These are phyloP conservation scores for Phrynocephalus versicolor DNA, from an alignment of 2,113 vertebrate species.

Conservation along the genomic window DNA sequence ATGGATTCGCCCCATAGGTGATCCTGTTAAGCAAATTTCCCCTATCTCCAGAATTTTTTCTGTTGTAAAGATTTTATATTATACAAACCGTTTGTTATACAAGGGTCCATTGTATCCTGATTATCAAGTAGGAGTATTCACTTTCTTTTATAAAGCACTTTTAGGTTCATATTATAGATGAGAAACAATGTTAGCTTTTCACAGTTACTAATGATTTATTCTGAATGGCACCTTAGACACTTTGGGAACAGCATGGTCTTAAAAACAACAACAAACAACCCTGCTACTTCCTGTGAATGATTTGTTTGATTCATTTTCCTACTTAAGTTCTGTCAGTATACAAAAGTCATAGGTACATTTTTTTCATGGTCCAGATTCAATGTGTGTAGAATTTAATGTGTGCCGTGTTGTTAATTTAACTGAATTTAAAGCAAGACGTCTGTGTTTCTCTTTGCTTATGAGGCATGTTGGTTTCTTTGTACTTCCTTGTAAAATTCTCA, in stretches of 20 bases:
- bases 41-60: no score
- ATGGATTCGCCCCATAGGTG: no score
- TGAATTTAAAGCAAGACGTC: neutral
- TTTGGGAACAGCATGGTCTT: slow-evolving; percentile 26
- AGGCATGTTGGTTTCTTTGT: neutral
- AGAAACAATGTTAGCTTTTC: slow-evolving; percentile 29
- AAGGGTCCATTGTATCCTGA: no score
- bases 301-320: slow-evolving; percentile 29
- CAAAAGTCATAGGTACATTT: neutral
- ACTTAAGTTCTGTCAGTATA: neutral
- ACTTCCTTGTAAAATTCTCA: neutral
- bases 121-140: slow-evolving; percentile 26
- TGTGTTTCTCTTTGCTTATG: slow-evolving; percentile 19
- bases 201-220: slow-evolving; percentile 23
- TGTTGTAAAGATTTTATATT: no score
- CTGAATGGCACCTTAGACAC: slow-evolving; percentile 3
- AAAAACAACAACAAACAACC: no score
- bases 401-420: slow-evolving; percentile 35
- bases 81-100: no score
- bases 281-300: neutral
- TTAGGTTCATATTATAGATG: slow-evolving; percentile 23
- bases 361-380: slow-evolving; percentile 13
- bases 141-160: slow-evolving; percentile 26
- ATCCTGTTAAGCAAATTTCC: no score
- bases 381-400: slow-evolving; percentile 37